Evolutionary conservation across 2,888 invertebrate genomes (phyloP), one percentile per base, ranked within the genome.

Genomic region (Pyrrhia umbra): DNA sequence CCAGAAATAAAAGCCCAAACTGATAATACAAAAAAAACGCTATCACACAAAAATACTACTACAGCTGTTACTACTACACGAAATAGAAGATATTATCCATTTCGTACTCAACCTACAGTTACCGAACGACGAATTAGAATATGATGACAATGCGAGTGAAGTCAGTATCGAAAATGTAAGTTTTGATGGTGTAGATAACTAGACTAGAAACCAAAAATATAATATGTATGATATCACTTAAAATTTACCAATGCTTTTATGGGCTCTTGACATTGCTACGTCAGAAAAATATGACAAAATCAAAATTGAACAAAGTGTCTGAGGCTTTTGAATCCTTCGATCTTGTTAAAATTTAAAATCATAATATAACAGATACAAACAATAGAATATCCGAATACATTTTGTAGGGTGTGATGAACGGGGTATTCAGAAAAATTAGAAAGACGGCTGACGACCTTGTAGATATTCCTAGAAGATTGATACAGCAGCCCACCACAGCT

Each of bases 371-470:
- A 34, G 34, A n/a, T 9, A 42, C 6, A 40, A 18, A 40, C 8
- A 58, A 43, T 51, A 51, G 51, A 59, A 51, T 23, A 64, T 58
- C 20, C 72, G 45, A 20, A 66, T 76, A 57, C 58, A 55, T 57
- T 64, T 62, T 65, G 46, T 64, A 69, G 65, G 51, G 45, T 8
- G 20, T 58, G 43, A 64, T 59, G 59, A 51, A 21, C 18, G 56
- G 51, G 51, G 40, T 55, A 59, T 27, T 30, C 13, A 34, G 45
- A 15, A 46, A 40, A 45, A 30, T 42, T 39, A 62, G 20, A 50
- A 39, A 37, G n/a, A 37, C 37, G 2, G 43, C 37, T 9, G 34
- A 18, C 16, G 10, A 39, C 0, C 3, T 46, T 40, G 9, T 25
- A 3, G 9, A 49, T 25, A 10, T 23, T 1, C 56, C 27, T 47